Conservation (phyloP, 2,113 vertebrate genomes). For the Corvus cornix region DNA sequence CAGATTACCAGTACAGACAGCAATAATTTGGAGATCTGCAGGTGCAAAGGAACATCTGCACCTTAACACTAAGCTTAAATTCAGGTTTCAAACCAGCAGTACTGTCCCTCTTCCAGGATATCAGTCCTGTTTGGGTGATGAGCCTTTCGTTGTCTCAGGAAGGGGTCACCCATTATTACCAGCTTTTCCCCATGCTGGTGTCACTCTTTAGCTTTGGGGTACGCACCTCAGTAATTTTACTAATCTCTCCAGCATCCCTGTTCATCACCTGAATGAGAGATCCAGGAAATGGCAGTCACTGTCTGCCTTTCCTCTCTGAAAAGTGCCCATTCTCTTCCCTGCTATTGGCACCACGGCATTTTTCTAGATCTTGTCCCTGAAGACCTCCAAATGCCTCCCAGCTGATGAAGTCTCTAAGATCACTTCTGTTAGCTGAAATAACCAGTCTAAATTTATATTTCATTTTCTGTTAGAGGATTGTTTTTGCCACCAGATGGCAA, state of each 20-base stretch:
- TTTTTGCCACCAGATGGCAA: slow-evolving; percentile 52
- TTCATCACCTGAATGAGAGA: neutral
- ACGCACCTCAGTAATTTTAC: neutral
- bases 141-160: neutral
- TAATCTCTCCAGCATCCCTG: neutral
- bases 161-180: neutral
- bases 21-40: neutral
- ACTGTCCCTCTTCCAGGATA: neutral
- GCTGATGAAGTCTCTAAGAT: neutral
- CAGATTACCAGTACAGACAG: neutral
- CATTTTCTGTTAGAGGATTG: neutral
- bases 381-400: neutral
- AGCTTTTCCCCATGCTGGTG: neutral
- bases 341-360: neutral
- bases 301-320: neutral
- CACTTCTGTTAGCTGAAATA: neutral
- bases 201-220: neutral
- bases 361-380: neutral
- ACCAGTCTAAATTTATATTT: neutral
- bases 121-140: neutral
- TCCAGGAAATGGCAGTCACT: neutral
- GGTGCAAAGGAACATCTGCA: neutral
- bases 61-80: neutral
- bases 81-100: neutral
- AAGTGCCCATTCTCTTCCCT: neutral